These are phyloP conservation scores for Drosophila tripunctata DNA, from an alignment of 2,888 invertebrate genomes.

Conservation along the genomic window DNA sequence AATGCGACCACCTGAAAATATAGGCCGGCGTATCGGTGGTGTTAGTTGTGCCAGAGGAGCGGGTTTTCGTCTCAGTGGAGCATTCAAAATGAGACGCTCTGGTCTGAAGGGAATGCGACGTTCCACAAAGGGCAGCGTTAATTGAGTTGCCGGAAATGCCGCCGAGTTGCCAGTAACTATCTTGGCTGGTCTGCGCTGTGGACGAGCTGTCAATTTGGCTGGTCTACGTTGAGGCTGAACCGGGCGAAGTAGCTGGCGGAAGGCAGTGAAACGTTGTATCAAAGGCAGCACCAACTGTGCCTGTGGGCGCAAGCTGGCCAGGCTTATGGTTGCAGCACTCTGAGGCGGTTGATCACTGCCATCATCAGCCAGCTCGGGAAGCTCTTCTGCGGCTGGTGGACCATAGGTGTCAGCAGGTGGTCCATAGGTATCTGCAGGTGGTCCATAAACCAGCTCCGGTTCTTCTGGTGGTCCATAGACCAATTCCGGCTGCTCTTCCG, in stretches of 20 bases:
- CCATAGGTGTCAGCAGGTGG: constrained; percentile 52
- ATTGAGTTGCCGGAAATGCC: constrained; percentile 52
- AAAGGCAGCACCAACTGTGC: constrained; percentile 68
- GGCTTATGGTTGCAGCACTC: constrained; percentile 62
- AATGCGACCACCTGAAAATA: constrained; percentile 45
- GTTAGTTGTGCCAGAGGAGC: constrained; percentile 48
- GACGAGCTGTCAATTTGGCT: constrained; percentile 47
- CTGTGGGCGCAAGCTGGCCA: constrained; percentile 63
- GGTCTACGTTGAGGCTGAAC: constrained; percentile 53
- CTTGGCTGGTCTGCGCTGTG: constrained; percentile 47
- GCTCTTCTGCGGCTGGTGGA: constrained; percentile 37
- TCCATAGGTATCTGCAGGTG: constrained; percentile 50
- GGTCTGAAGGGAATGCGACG: constrained; percentile 60
- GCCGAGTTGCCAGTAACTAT: constrained; percentile 42
- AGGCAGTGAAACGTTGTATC: constrained; percentile 64
- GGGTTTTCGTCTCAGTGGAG: constrained; percentile 46
- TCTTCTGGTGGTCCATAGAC: constrained; percentile 61
- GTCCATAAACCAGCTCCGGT: constrained; percentile 54
- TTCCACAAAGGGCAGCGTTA: constrained; percentile 61
- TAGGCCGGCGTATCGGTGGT: constrained; percentile 50
- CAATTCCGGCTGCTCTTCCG: constrained; percentile 43
- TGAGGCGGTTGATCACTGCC: constrained; percentile 39
- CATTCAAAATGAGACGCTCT: constrained; percentile 52
- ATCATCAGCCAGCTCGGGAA: constrained; percentile 42
- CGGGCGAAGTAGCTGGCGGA: constrained; percentile 62